phyloP scores from a whole-genome alignment of 2,113 vertebrate species.

The Brienomyrus longianalis region DNA sequence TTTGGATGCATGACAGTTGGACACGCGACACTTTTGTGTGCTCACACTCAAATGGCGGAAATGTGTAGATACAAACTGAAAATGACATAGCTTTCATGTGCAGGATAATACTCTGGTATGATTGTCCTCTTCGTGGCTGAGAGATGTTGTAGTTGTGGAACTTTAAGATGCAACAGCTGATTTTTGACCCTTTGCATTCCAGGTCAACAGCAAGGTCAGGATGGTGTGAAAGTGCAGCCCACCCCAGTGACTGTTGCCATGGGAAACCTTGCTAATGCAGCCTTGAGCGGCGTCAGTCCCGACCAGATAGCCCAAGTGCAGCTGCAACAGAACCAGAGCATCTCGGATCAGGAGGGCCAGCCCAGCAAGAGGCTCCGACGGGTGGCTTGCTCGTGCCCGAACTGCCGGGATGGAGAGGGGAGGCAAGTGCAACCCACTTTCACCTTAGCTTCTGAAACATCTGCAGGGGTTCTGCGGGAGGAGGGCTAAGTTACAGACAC shows the following conservation, averaged over 20 bases:
- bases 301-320: constrained; percentile 94
- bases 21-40: background rate
- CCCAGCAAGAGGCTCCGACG: constrained; percentile 90
- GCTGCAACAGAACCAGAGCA: constrained; percentile 50
- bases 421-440: constrained; percentile 59
- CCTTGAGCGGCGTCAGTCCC: constrained; percentile 82
- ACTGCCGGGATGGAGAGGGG: constrained; percentile 96
- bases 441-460: background rate
- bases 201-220: constrained; percentile 23
- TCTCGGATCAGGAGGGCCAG: constrained; percentile 85
- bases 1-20: background rate
- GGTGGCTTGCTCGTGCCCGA: constrained; percentile 95
- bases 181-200: background rate
- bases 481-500: background rate
- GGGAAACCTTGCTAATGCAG: constrained; percentile 69
- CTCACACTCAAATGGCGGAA: background rate
- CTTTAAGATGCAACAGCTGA: background rate
- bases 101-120: background rate
- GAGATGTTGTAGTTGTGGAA: background rate
- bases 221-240: constrained; percentile 27
- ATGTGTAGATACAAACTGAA: background rate
- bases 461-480: background rate
- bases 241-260: constrained; percentile 50
- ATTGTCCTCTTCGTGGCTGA: background rate
- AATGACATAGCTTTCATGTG: background rate